phyloP scores from a whole-genome alignment of 1,140 invertebrate genomes.

The Heliothis virescens region DNA sequence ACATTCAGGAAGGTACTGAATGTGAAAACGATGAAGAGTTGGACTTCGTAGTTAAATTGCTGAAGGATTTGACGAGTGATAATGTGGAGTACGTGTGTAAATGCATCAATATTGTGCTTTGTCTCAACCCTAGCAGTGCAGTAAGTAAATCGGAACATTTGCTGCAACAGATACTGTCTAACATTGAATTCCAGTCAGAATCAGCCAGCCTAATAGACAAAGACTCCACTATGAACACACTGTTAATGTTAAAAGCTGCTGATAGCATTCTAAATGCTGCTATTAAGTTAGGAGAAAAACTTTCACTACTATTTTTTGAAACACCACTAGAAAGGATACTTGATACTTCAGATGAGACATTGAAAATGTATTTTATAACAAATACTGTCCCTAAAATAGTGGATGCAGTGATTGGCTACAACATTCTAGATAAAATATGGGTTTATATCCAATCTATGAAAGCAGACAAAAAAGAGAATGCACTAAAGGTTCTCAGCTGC shows the following conservation, averaged over 20 bases:
- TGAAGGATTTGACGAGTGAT: slow-evolving; percentile 59
- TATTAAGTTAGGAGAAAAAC: slow-evolving; percentile 55
- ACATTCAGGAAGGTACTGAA: slow-evolving; percentile 69
- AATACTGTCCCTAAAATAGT: slow-evolving; percentile 69
- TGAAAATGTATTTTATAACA: slow-evolving; percentile 71
- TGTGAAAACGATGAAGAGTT: slow-evolving; percentile 74
- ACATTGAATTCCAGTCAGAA: slow-evolving; percentile 57
- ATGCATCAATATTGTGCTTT: slow-evolving; percentile 67
- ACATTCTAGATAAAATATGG: slow-evolving; percentile 77
- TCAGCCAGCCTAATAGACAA: neutral
- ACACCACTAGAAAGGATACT: slow-evolving; percentile 70
- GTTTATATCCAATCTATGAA: slow-evolving; percentile 60
- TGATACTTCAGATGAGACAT: slow-evolving; percentile 60
- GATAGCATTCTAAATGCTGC: slow-evolving; percentile 71
- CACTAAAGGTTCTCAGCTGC: slow-evolving; percentile 70
- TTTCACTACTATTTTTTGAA: slow-evolving; percentile 70
- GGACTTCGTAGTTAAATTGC: slow-evolving; percentile 69
- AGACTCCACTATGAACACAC: slow-evolving; percentile 37
- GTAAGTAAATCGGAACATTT: slow-evolving; percentile 76
- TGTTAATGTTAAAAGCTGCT: slow-evolving; percentile 67
- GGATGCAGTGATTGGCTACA: slow-evolving; percentile 63
- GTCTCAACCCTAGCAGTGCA: slow-evolving; percentile 65
- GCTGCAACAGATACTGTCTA: slow-evolving; percentile 73
- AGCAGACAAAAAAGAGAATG: slow-evolving; percentile 48
- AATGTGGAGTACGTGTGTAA: slow-evolving; percentile 68